Evolutionary conservation across 1,140 invertebrate genomes (phyloP), one percentile per base, ranked within the genome.

Genomic region (Zaprionus ornatus): DNA sequence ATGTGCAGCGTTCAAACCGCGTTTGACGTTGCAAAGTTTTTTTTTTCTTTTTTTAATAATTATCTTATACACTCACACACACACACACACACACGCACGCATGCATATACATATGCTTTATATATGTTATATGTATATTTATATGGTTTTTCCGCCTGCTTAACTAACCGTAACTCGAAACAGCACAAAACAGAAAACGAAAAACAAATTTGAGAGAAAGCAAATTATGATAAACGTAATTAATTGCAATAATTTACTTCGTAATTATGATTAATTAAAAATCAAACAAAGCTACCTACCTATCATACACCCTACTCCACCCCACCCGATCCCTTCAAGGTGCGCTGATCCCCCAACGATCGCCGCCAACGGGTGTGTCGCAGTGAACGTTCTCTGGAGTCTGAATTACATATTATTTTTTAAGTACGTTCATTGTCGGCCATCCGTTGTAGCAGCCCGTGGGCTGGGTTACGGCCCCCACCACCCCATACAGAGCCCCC

Each of bases 331-430:
- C 48, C 40, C 40, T 35, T 23, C 17, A 67, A 32, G 25, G 29
- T 45, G 3, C 29, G 27, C 42, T 40, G 40, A 29, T 32, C 70
- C 29, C 42, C 19, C 48, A 10, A 10, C 37, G 13, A 35, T 23
- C 5, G 19, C 59, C 37, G 32, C n/a, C n/a, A 17, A 27, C 55
- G 42, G 15, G 21, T 29, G 57, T 32, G 29, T 35, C 19, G 21
- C 48, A 32, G 21, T 65, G 29, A 80, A 77, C 87, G 87, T 90
- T 91, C 82, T 75, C 82, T 87, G 87, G 87, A 90, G 87, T 90
- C 87, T 90, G 87, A 90, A 90, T 91, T 91, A 90, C 87, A 90
- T 91, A 87, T 91, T 87, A 87, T 91, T 90, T 90, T 91, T 91
- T 90, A 90, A 90, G 82, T 90, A 90, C 87, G 82, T 87, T 91